Conservation (phyloP, 2,888 invertebrate species). For the Automeris io region DNA sequence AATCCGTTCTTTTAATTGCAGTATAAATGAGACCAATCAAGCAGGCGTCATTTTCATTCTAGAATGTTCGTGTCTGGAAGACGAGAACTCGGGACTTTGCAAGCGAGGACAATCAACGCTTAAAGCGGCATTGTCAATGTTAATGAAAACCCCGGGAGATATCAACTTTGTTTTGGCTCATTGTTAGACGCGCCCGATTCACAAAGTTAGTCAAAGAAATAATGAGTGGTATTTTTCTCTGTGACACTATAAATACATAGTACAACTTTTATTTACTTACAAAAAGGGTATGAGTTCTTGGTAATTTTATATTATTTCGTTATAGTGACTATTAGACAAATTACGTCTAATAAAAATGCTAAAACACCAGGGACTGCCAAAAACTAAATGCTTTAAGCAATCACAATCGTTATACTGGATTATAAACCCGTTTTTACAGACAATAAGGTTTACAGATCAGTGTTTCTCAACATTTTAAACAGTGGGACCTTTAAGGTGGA, state of each 20-base stretch:
- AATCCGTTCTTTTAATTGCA: conserved; percentile 7
- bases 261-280: neutral
- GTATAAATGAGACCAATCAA: conserved; percentile 8
- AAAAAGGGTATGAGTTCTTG: too few species aligned
- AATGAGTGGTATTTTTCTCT: neutral
- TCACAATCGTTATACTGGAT: too few species aligned
- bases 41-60: conserved; percentile 4
- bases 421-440: too few species aligned
- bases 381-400: too few species aligned
- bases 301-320: too few species aligned
- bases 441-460: too few species aligned
- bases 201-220: conserved; percentile 4
- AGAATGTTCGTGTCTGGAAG: conserved; percentile 6
- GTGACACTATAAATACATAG: neutral
- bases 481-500: too few species aligned
- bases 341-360: too few species aligned
- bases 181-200: conserved; percentile 7
- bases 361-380: too few species aligned
- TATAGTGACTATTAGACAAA: too few species aligned
- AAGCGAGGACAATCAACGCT: conserved; percentile 10
- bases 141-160: conserved; percentile 12
- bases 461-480: too few species aligned
- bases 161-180: conserved; percentile 11
- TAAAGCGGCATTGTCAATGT: conserved; percentile 13
- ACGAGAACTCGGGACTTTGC: conserved; percentile 1